phyloP scores from a whole-genome alignment of 2,113 vertebrate genomes.

The Aplodontia rufa region DNA sequence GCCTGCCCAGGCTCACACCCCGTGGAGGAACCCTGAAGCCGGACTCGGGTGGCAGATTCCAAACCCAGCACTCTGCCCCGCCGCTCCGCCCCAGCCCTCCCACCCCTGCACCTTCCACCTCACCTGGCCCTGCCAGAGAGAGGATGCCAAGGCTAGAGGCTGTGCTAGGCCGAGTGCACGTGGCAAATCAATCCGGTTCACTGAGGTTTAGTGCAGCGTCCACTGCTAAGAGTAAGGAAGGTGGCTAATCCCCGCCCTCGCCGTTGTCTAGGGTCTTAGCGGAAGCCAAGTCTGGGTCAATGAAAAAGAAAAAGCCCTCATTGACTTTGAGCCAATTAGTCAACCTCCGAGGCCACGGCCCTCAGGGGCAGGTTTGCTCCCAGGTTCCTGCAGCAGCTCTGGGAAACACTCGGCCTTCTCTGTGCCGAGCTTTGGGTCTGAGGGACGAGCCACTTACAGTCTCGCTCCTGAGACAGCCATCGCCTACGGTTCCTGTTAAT shows the following conservation, averaged over 20 bases:
- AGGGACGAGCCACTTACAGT: not conserved
- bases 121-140: not conserved
- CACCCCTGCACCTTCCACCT: fast-evolving
- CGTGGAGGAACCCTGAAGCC: not conserved
- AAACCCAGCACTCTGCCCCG: not conserved
- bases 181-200: not conserved
- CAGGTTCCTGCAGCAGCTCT: fast-evolving
- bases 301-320: fast-evolving
- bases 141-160: not conserved
- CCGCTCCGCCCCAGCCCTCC: no score
- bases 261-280: not conserved
- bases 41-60: not conserved
- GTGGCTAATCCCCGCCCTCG: fast-evolving
- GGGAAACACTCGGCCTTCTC: not conserved
- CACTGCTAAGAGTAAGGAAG: no score
- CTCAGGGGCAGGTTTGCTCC: not conserved
- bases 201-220: not conserved
- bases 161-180: fast-evolving
- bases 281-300: not conserved
- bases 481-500: no score
- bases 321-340: not conserved
- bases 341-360: not conserved
- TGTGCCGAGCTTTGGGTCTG: not conserved
- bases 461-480: not conserved
- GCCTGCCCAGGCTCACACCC: no score